Evolutionary conservation across 2,888 invertebrate genomes (phyloP), one percentile per base, ranked within the genome.

Genomic region (Aquatica leii): DNA sequence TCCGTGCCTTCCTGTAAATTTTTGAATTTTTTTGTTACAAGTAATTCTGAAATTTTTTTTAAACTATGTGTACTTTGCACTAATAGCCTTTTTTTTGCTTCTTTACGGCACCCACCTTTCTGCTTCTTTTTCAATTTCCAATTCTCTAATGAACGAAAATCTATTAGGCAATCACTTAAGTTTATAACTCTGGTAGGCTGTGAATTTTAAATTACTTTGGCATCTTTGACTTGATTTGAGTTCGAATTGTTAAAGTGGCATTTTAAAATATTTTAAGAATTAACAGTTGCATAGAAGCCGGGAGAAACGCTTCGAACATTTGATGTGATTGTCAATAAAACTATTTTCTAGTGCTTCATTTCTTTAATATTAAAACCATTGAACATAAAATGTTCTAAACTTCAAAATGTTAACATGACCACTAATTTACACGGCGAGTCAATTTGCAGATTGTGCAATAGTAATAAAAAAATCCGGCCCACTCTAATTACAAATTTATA

Each of bases 351-450:
- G 31, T 31, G 5, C 31, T 31, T 31, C 31, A 31, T 31, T 31
- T 31, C 31, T 31, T 31, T 31, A 31, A 31, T 31, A 31, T 31
- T 31, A 31, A 31, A 31, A 31, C 31, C 31, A n/a, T n/a, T n/a
- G n/a, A n/a, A n/a, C n/a, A n/a, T n/a, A n/a, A n/a, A n/a, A n/a
- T n/a, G n/a, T n/a, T n/a, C n/a, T n/a, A n/a, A n/a, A n/a, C n/a
- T n/a, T n/a, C n/a, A n/a, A n/a, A n/a, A n/a, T n/a, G n/a, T n/a
- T n/a, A n/a, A n/a, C n/a, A 37, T 9, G 37, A 37, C 5, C 37
- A n/a, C 37, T 37, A 37, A 12, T 37, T 37, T 37, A 37, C 37
- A 37, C 37, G 37, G 37, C 37, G 37, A 37, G 37, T 37, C 37
- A 37, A 37, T 37, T 37, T 37, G 37, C 11, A 37, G 37, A 37